These are phyloP conservation scores for Drosophila teissieri DNA, from an alignment of 1,140 invertebrate genomes.

Conservation along the genomic window DNA sequence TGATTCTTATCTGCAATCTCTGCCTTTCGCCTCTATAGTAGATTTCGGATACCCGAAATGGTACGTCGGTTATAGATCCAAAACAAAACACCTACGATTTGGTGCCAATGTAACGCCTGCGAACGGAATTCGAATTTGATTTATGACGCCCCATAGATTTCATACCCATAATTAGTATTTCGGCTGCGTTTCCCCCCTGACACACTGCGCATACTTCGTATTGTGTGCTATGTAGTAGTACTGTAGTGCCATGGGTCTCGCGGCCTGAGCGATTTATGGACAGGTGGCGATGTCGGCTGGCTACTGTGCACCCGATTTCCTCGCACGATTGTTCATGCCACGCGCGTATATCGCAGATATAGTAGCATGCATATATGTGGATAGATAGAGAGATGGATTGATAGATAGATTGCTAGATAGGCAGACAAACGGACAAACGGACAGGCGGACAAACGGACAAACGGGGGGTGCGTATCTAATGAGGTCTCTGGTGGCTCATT, in stretches of 20 bases:
- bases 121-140: conserved; percentile 36
- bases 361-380: not conserved
- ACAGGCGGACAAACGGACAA: not conserved
- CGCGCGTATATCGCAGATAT: conserved; percentile 36
- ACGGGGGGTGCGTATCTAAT: conserved; percentile 54
- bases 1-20: conserved; percentile 39
- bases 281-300: conserved; percentile 51
- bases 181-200: conserved; percentile 21
- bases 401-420: conserved; percentile 8
- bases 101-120: conserved; percentile 46
- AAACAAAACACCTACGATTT: conserved; percentile 4
- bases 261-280: conserved; percentile 69
- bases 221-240: conserved; percentile 4
- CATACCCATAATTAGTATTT: conserved; percentile 56
- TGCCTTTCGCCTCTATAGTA: conserved; percentile 15
- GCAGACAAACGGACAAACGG: not conserved
- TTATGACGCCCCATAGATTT: conserved; percentile 35
- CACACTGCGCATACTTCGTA: conserved; percentile 3
- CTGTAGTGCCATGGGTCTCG: conserved; percentile 17
- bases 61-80: conserved; percentile 1
- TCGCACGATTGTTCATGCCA: conserved; percentile 43
- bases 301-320: conserved; percentile 46
- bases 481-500: conserved; percentile 53
- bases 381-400: conserved; percentile 6
- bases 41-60: not conserved